Evolutionary conservation across 2,797 vertebrate genomes (phyloP).

Genomic region (Aldrovandia affinis): DNA sequence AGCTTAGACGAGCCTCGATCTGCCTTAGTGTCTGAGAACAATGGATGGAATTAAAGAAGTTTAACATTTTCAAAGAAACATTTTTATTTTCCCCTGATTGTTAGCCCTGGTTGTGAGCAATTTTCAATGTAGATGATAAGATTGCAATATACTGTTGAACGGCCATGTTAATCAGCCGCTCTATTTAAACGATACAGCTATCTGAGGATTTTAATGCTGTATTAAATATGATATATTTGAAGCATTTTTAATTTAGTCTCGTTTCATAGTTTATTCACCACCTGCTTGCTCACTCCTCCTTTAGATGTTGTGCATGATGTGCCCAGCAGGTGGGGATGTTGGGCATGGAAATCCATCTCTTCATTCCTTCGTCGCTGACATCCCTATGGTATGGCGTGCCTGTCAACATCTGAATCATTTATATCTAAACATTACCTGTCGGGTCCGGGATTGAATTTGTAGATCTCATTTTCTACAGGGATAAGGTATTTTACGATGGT

Average conservation of each 20-base stretch:
- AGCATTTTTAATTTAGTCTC: not conserved
- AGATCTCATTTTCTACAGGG: conserved; percentile 62
- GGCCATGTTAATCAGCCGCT: not conserved
- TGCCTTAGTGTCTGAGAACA: too few species aligned
- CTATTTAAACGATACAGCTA: not conserved
- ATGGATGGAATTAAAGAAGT: too few species aligned
- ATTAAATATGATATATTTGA: not conserved
- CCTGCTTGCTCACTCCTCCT: conserved; percentile 50
- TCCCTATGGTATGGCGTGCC: conserved; percentile 43
- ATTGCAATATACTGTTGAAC: not conserved
- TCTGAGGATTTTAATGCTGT: not conserved
- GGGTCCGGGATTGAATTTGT: conserved; percentile 58
- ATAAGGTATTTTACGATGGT: conserved; percentile 66
- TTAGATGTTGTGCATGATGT: conserved; percentile 57
- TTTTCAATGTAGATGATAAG: not conserved
- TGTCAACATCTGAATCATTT: conserved; percentile 51
- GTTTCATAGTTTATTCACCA: not conserved
- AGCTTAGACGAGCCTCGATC: too few species aligned
- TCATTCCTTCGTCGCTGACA: conserved; percentile 34
- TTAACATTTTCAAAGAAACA: not conserved
- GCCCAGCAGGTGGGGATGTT: conserved; percentile 75
- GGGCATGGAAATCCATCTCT: conserved; percentile 59
- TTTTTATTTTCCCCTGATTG: not conserved
- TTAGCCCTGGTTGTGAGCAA: not conserved
- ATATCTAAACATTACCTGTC: conserved; percentile 55